These are phyloP conservation scores for Steinernema feltiae DNA, from an alignment of 1,140 invertebrate genomes.

Conservation along the genomic window DNA sequence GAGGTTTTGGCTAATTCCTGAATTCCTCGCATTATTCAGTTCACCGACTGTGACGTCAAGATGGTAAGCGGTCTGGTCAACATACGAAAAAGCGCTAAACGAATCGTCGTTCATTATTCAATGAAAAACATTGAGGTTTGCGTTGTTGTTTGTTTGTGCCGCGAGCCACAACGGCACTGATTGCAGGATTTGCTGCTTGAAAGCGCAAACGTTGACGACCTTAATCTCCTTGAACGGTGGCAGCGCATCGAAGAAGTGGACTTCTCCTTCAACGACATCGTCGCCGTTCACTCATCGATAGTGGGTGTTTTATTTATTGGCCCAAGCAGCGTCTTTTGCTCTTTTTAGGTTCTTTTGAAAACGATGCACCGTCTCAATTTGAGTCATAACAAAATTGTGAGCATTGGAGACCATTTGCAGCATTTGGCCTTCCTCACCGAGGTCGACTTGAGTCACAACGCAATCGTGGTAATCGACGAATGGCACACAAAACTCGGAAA, in stretches of 20 bases:
- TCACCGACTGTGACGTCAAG: constrained; percentile 34
- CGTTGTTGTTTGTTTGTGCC: neutral
- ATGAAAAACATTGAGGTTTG: constrained; percentile 29
- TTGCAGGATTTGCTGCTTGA: constrained; percentile 43
- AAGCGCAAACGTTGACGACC: constrained; percentile 54
- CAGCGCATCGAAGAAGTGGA: constrained; percentile 67
- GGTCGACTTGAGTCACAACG: constrained; percentile 73
- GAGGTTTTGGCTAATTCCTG: neutral
- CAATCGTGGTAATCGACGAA: constrained; percentile 66
- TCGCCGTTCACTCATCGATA: constrained; percentile 72
- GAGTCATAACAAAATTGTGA: constrained; percentile 69
- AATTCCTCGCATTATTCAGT: constrained; percentile 14
- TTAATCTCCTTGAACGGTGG: constrained; percentile 61
- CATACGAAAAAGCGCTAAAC: constrained; percentile 23
- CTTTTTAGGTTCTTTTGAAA: constrained; percentile 67
- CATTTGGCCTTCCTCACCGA: constrained; percentile 70
- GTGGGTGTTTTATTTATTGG: constrained; percentile 49
- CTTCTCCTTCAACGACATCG: constrained; percentile 73
- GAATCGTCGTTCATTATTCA: constrained; percentile 36
- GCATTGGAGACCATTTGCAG: constrained; percentile 70
- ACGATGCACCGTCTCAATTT: constrained; percentile 70
- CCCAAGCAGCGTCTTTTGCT: constrained; percentile 8
- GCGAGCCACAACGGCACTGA: constrained; percentile 13
- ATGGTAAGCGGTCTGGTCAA: constrained; percentile 27
- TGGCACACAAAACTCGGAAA: constrained; percentile 80